Evolutionary conservation across 2,888 invertebrate species (phyloP), one percentile per base, ranked within the genome.

Genomic region (Drosophila pegasa): DNA sequence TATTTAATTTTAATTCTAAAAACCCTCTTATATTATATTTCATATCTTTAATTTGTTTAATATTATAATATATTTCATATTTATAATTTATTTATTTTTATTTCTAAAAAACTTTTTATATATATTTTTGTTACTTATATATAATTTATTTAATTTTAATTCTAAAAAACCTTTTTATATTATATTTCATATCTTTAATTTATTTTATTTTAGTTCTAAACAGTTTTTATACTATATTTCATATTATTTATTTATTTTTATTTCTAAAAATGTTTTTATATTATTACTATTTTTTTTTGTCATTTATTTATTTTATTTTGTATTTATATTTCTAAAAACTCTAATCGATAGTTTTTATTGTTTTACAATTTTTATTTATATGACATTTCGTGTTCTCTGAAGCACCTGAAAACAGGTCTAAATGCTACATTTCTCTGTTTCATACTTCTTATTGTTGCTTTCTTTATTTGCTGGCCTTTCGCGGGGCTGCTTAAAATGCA

Each of bases 401-500:
- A 18, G 33, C 6, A 2, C 2, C 52, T 14, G 14, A 18, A 48
- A 50, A 50, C 52, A 40, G 52, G 38, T 52, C 7, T n/a, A n/a
- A 38, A 10, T 52, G 12, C 25, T 25, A 12, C 16, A 35, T 25
- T 35, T 25, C 6, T 25, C 12, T 25, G 27, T 35, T 52, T 52
- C 27, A 18, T 38, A 52, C 3, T 12, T 10, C 41, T 63, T 16
- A 9, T 22, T 40, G 40, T n/a, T 16, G 35, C 22, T 63, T 37
- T 25, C 35, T 57, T 40, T 20, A 40, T 18, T 8, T 14, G 12
- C 41, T 22, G 41, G n/a, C 20, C 54, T 50, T 63, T 16, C 22
- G 16, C 27, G 18, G 14, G 18, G 29, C 59, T 55, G 22, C 27
- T 59, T 51, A 55, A 71, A 59, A 47, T 59, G 50, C 59, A 51